phyloP scores from a whole-genome alignment of 2,888 invertebrate genomes.

The Cheilosia variabilis region DNA sequence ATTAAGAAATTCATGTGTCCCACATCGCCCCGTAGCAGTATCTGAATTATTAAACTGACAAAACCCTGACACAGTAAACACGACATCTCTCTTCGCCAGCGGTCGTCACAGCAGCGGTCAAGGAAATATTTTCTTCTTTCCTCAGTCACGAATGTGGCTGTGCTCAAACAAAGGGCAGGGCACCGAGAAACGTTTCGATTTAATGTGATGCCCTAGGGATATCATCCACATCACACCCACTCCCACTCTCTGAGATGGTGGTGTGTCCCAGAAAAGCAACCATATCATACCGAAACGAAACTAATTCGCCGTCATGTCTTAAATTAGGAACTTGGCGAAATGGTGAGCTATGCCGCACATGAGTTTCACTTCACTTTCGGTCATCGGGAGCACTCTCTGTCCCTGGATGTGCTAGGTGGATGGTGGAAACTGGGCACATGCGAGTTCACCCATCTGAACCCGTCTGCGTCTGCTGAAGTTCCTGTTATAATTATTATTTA shows the following conservation, averaged over 20 bases:
- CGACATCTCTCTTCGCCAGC: constrained; percentile 19
- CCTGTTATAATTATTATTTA: constrained; percentile 71
- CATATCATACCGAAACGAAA: constrained; percentile 18
- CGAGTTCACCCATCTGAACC: constrained; percentile 27
- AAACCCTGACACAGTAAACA: constrained; percentile 48
- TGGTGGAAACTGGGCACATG: constrained; percentile 25
- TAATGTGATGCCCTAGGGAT: constrained; percentile 43
- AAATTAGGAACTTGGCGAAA: constrained; percentile 39
- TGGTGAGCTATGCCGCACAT: constrained; percentile 7
- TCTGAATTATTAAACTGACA: constrained; percentile 40
- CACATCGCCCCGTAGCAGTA: constrained; percentile 24
- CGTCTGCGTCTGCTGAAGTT: constrained; percentile 50
- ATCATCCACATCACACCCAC: constrained; percentile 65
- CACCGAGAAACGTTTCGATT: constrained; percentile 30
- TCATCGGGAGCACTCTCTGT: background rate
- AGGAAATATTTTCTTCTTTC: constrained; percentile 44
- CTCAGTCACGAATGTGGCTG: constrained; percentile 53
- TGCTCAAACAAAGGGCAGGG: constrained; percentile 45
- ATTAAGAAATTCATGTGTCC: constrained; percentile 18
- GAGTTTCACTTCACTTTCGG: constrained; percentile 71
- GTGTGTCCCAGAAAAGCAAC: constrained; percentile 31
- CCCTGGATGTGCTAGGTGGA: constrained; percentile 8
- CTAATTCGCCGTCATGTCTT: constrained; percentile 60
- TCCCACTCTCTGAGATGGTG: constrained; percentile 32
- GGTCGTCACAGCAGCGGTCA: constrained; percentile 37